A percentile compares a stretch with the other conserved stretches of the same genome.
phyloP scores from a whole-genome alignment of 2,888 invertebrate genomes.

The Charanyca ferruginea region DNA sequence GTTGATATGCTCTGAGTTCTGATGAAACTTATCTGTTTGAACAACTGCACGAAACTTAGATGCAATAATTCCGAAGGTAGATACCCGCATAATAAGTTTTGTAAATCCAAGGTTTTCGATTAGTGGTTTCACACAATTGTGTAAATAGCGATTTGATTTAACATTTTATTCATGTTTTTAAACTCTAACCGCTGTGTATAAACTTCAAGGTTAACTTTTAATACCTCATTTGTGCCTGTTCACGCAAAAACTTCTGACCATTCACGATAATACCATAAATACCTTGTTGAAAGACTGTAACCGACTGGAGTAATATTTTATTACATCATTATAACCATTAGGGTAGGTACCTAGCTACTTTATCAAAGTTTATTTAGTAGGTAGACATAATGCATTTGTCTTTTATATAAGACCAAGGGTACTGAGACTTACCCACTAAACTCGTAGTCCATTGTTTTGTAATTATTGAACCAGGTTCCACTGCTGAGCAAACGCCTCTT shows the following conservation, averaged over 20 bases:
- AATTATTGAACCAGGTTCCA: no score
- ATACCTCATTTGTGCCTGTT: slow-evolving; percentile 35
- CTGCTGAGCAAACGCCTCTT: no score
- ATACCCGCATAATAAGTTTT: slow-evolving; percentile 55
- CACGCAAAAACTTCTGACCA: slow-evolving; percentile 53
- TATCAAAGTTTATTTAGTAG: no score
- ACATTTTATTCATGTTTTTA: slow-evolving; percentile 44
- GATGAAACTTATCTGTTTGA: slow-evolving; percentile 59
- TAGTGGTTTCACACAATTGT: slow-evolving; percentile 63
- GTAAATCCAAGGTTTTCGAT: slow-evolving; percentile 61
- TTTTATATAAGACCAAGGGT: no score
- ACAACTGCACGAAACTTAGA: slow-evolving; percentile 49
- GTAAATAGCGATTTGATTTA: slow-evolving; percentile 59
- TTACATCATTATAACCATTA: slow-evolving; percentile 29
- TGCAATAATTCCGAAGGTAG: slow-evolving; percentile 48
- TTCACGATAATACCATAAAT: slow-evolving; percentile 32
- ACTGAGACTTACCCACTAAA: no score
- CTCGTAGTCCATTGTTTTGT: no score
- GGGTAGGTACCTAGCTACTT: slow-evolving; percentile 31
- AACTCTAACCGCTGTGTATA: slow-evolving; percentile 43
- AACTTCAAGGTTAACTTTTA: slow-evolving; percentile 56
- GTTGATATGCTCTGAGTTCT: slow-evolving; percentile 53
- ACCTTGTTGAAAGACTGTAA: slow-evolving; percentile 29
- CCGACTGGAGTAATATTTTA: slow-evolving; percentile 47
- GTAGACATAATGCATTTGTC: no score